Evolutionary conservation across 2,888 invertebrate species (phyloP).

Genomic region (Lysandra bellargus): DNA sequence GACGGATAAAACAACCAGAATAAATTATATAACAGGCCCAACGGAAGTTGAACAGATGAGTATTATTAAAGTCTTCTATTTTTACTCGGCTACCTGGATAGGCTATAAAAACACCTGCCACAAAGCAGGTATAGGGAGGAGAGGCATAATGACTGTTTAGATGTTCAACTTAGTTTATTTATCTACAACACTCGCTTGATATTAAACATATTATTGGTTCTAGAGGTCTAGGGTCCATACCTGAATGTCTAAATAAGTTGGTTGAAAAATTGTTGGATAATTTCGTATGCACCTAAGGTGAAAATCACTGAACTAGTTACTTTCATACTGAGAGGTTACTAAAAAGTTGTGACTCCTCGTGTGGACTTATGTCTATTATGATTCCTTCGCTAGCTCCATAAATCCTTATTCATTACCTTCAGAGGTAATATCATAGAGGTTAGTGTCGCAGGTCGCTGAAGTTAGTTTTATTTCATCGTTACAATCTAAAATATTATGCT

Average conservation of each 20-base stretch:
- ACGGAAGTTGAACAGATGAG: conserved; percentile 21
- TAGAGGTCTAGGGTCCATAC: neutral
- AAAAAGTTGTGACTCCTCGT: too few relatives aligned
- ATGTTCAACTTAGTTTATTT: neutral
- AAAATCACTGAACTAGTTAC: too few relatives aligned
- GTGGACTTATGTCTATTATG: too few relatives aligned
- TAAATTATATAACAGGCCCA: conserved; percentile 8
- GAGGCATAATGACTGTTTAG: neutral
- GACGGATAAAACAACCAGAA: neutral
- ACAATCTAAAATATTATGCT: neutral
- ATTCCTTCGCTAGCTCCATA: too few relatives aligned
- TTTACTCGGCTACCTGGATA: conserved; percentile 23
- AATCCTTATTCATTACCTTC: too few relatives aligned
- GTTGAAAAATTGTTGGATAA: neutral
- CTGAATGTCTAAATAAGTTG: neutral
- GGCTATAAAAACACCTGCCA: conserved; percentile 22
- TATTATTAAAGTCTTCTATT: conserved; percentile 24
- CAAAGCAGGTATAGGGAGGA: neutral
- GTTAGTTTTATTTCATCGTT: too few relatives aligned
- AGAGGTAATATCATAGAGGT: too few relatives aligned
- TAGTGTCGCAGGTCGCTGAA: too few relatives aligned
- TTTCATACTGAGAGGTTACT: too few relatives aligned
- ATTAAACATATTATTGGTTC: neutral
- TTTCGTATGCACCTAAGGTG: neutral
- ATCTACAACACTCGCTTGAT: neutral